Conservation (phyloP, 2,113 vertebrate species). For the Papio anubis region DNA sequence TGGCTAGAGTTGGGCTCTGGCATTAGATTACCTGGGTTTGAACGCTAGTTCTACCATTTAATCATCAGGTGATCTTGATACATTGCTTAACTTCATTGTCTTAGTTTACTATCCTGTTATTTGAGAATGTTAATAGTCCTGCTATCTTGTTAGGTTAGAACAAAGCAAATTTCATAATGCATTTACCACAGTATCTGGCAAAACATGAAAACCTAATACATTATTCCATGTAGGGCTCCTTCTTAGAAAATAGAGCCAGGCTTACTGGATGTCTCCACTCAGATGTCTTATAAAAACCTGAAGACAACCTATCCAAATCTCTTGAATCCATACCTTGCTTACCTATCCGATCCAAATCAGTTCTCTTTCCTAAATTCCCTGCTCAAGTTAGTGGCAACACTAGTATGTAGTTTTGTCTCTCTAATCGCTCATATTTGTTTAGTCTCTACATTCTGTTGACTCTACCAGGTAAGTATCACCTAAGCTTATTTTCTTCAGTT, state of each 20-base stretch:
- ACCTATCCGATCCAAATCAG: background rate
- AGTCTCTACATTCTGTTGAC: background rate
- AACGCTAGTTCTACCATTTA: background rate
- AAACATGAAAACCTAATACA: conserved; percentile 1
- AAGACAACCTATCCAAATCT: background rate
- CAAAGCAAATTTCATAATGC: background rate
- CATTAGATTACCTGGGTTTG: background rate
- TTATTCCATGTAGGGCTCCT: background rate
- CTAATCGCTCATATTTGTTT: background rate
- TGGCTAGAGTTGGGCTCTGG: background rate
- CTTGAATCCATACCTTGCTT: background rate
- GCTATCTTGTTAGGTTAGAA: background rate
- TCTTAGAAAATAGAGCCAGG: background rate
- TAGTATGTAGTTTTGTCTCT: background rate
- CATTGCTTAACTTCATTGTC: background rate
- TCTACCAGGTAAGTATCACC: background rate
- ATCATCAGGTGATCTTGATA: background rate
- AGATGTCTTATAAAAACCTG: background rate
- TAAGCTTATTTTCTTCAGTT: background rate
- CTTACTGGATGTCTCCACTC: background rate
- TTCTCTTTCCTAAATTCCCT: conserved; percentile 16
- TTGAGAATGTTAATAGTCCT: background rate
- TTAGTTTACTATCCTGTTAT: background rate
- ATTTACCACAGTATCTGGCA: background rate
- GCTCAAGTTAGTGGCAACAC: background rate